phyloP scores from a whole-genome alignment of 2,888 invertebrate species.

The Euplagia quadripunctaria region DNA sequence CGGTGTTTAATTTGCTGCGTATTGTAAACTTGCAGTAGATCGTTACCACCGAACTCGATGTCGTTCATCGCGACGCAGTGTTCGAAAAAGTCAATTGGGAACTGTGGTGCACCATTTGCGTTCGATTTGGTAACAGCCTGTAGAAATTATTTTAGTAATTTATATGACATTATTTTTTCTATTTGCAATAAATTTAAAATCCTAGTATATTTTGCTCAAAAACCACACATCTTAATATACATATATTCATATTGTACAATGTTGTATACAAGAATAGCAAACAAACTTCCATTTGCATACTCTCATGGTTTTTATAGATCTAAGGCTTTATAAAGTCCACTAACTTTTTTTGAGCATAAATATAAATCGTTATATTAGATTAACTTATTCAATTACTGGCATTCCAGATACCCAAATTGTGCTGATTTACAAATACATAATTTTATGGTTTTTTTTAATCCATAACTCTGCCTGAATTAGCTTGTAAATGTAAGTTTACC shows the following conservation, averaged over 20 bases:
- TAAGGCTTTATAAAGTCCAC: neutral
- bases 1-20: conserved; percentile 97
- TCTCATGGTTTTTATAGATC: too few relatives aligned
- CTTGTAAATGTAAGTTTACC: too few relatives aligned
- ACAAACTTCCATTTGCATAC: neutral
- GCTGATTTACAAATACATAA: too few relatives aligned
- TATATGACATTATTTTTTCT: neutral
- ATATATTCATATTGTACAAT: neutral
- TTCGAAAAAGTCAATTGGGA: conserved; percentile 99
- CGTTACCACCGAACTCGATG: conserved; percentile 98
- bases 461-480: too few relatives aligned
- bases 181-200: neutral
- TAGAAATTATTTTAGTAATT: neutral
- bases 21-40: conserved; percentile 97
- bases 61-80: conserved; percentile 97
- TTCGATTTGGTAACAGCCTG: conserved; percentile 79
- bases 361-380: neutral
- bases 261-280: neutral
- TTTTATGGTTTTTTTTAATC: too few relatives aligned
- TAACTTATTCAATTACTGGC: neutral
- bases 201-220: neutral
- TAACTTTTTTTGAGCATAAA: neutral
- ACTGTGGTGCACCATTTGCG: conserved; percentile 90
- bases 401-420: neutral
- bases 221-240: neutral